Evolutionary conservation across 1,140 invertebrate species (phyloP).

Genomic region (Sinella curviseta): DNA sequence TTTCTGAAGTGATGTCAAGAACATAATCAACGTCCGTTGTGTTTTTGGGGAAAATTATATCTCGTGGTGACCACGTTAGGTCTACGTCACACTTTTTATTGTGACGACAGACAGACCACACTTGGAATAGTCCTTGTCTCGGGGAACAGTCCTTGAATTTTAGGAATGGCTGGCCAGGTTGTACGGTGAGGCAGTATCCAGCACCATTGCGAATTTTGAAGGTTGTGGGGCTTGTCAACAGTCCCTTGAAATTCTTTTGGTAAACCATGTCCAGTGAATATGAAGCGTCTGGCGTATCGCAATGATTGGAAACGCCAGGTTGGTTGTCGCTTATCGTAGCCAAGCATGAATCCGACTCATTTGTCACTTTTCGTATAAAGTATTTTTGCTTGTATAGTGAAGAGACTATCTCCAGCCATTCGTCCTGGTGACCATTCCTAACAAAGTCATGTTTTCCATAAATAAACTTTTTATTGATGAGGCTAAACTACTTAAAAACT

Average conservation of each 20-base stretch:
- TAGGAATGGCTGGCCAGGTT: background rate
- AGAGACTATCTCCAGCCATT: background rate
- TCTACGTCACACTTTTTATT: conserved; percentile 22
- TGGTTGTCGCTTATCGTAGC: background rate
- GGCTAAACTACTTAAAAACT: background rate
- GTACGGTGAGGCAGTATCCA: background rate
- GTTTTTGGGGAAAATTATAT: conserved; percentile 2
- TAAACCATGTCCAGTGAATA: background rate
- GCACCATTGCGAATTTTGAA: background rate
- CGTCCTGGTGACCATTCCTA: background rate
- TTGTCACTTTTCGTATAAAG: background rate
- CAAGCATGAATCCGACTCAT: background rate
- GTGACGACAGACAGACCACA: conserved; percentile 27
- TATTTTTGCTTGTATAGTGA: background rate
- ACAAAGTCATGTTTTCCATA: background rate
- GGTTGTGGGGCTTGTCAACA: background rate
- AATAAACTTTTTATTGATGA: background rate
- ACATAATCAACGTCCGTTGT: background rate
- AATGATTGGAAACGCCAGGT: background rate
- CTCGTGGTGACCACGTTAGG: conserved; percentile 11
- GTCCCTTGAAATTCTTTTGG: background rate
- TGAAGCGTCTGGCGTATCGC: background rate
- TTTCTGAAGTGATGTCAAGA: background rate
- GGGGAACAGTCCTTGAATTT: background rate
- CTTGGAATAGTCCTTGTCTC: background rate